Base-by-base conservation (phyloP, 2,888 invertebrate genomes). In the Trichopria drosophilae region DNA sequence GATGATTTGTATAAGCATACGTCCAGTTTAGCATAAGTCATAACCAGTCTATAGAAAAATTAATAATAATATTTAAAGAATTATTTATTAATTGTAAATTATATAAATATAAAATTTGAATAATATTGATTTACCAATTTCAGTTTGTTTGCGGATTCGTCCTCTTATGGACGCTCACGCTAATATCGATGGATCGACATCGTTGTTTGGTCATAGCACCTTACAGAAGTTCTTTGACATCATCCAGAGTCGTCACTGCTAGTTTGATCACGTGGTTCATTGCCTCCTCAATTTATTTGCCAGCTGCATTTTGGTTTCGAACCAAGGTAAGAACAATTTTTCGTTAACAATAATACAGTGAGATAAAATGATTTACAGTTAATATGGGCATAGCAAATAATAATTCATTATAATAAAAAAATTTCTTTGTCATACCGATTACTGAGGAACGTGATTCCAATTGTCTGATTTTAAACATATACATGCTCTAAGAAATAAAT, bases 91-190 rank as follows among this genome's bases (percentile, higher is more conserved):
- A n/a, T n/a, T n/a, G n/a, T n/a, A n/a, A n/a, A n/a, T n/a, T 22
- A 34, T 6, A 32, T 34, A 23, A 43, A 32, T 4, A 32, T 15
- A 34, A 24, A 9, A 3, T 44, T 31, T 12, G 9, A 40, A 40
- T 26, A 41, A 16, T 15, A 18, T 4, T 3, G 10, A 41, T 24
- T 29, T 29, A 16, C 4, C 37, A 6, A 15, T 43, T 26, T 74
- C 73, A 82, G 82, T 79, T 81, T 53, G 81, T 81, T 9, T 80
- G 81, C 61, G 81, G 81, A 16, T 80, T 80, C 49, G 81, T 81
- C 20, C 73, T 82, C 6, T 73, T 82, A 22, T 82, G 82, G 82
- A 81, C 81, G 2, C 63, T 82, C 36, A 80, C 81, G 10, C 69
- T 81, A 44, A 81, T 82, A 69, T 81, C 80, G 55, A 79, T 81